Conservation (phyloP, 2,888 invertebrate species). For the Spilarctia lutea region DNA sequence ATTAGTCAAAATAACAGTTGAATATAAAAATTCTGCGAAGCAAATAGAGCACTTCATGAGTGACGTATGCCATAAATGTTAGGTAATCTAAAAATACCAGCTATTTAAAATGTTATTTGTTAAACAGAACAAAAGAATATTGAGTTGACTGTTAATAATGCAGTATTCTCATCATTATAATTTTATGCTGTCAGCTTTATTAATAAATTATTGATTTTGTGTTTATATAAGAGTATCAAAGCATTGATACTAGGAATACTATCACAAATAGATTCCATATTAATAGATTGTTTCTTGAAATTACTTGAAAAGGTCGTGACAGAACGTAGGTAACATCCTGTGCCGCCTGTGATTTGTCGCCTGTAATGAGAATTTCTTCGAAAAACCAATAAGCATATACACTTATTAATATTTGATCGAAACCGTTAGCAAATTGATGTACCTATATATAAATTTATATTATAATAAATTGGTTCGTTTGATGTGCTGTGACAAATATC, state of each 20-base stretch:
- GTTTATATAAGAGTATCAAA: neutral
- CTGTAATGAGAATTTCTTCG: neutral
- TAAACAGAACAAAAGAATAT: neutral
- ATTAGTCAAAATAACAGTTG: conserved; percentile 2
- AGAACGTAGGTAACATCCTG: neutral
- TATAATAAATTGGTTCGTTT: neutral
- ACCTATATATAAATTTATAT: neutral
- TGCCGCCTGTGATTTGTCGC: neutral
- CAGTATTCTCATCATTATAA: neutral
- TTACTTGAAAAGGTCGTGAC: neutral
- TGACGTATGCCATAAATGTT: neutral
- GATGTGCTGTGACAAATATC: neutral
- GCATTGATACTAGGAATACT: neutral
- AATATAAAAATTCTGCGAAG: neutral
- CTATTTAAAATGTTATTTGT: neutral
- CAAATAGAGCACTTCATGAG: neutral
- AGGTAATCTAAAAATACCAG: neutral
- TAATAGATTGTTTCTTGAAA: neutral
- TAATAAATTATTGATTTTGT: neutral
- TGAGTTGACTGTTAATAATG: neutral
- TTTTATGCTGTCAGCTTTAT: neutral
- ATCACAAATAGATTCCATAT: neutral
- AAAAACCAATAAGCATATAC: neutral
- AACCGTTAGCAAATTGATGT: neutral
- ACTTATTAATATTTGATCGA: neutral